Base-by-base conservation (phyloP, 2,888 invertebrate species). In the Drosophila phalerata region DNA sequence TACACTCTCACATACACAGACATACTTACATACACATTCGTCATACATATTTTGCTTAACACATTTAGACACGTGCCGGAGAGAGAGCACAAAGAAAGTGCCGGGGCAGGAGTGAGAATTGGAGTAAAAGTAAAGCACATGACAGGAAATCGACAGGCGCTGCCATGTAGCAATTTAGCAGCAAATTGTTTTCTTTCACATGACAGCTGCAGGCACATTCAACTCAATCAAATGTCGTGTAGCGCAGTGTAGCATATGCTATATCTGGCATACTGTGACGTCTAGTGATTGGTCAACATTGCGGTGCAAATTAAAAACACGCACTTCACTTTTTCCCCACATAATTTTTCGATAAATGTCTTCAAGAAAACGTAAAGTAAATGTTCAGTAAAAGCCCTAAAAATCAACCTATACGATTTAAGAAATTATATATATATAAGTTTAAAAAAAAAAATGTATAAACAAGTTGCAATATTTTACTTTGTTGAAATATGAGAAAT, bases 111-210 rank as follows among this genome's bases (percentile, higher is more conserved):
- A 17, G 9, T 19, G 28, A 3, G 10, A 43, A 5, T 9, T 3
- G 22, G 13, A 51, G 11, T n/a, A 47, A 40, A 58, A 57, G 67
- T 17, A 32, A 30, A 63, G 49, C 47, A 58, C 40, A 70, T 80
- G 83, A 74, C 86, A 85, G 84, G 75, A 80, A 80, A 83, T 69
- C 69, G 81, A 88, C 80, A 67, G 69, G 68, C 63, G 64, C 60
- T 58, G 68, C 70, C 85, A 79, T 70, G 70, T 70, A 45, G 71
- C 88, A 83, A 88, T 88, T 88, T 77, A 77, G 83, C 71, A 75
- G 77, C 61, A 85, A 85, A 83, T 85, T 85, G 85, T 76, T 79
- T 85, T 76, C 87, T 61, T 76, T 73, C 79, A 81, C 51, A 68
- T 85, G 82, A 75, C 87, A 87, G 79, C 69, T 64, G 70, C 82